These are phyloP conservation scores for Lumbricus terrestris DNA, from an alignment of 2,888 invertebrate genomes.

Conservation along the genomic window DNA sequence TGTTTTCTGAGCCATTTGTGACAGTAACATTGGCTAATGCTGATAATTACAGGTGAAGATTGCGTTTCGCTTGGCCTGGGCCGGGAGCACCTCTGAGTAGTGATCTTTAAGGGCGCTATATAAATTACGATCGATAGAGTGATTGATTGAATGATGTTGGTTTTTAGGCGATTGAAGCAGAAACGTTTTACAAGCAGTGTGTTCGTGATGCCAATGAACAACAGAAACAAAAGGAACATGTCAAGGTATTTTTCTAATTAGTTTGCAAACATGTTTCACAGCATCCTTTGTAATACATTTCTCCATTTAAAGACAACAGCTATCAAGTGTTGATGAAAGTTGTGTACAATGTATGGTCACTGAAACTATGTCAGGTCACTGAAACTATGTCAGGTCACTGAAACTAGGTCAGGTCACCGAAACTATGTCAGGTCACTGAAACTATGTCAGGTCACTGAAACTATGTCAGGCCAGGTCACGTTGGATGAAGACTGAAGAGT, in stretches of 20 bases:
- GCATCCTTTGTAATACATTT: too few relatives aligned
- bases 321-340: too few relatives aligned
- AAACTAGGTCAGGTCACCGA: too few relatives aligned
- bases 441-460: not conserved
- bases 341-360: not conserved
- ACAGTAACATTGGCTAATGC: not conserved
- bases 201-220: constrained; percentile 62
- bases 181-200: constrained; percentile 61
- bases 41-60: not conserved
- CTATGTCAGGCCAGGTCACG: not conserved
- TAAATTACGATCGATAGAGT: too few relatives aligned
- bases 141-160: too few relatives aligned
- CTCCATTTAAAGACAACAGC: too few relatives aligned
- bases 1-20: not conserved
- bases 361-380: not conserved
- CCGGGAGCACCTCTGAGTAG: too few relatives aligned
- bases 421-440: not conserved
- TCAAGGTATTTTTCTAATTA: constrained; percentile 52
- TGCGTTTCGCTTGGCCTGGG: too few relatives aligned
- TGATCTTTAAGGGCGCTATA: too few relatives aligned
- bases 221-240: constrained; percentile 57
- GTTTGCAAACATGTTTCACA: not conserved
- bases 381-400: not conserved
- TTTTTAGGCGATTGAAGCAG: constrained; percentile 60
- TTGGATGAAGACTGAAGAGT: not conserved